Evolutionary conservation across 2,113 vertebrate species (phyloP).

Genomic region (Equus przewalskii): DNA sequence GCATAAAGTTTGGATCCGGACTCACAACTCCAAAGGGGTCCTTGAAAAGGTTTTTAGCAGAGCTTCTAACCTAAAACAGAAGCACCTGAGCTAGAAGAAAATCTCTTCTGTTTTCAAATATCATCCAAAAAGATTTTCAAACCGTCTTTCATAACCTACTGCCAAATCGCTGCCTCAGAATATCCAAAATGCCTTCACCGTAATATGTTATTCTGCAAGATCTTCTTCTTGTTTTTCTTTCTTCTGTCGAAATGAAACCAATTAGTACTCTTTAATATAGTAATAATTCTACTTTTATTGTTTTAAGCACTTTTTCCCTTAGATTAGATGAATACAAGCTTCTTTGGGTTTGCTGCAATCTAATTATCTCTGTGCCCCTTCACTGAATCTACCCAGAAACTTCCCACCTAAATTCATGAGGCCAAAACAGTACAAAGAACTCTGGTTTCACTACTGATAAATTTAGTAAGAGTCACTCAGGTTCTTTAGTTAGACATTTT

Average conservation of each 20-base stretch:
- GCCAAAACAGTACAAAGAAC: not conserved
- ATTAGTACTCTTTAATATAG: not conserved
- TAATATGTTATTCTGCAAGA: not conserved
- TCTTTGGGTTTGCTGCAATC: not conserved
- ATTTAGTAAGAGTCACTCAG: not conserved
- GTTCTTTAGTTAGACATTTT: not conserved
- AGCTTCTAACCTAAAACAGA: slow-evolving; percentile 48
- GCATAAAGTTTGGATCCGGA: slow-evolving; percentile 47
- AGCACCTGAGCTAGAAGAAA: slow-evolving; percentile 43
- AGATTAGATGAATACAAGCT: not conserved
- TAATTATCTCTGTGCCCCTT: slow-evolving; percentile 16
- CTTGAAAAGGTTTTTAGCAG: slow-evolving; percentile 41
- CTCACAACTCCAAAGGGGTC: slow-evolving; percentile 14
- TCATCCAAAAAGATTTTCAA: slow-evolving; percentile 37
- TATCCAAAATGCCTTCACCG: not conserved
- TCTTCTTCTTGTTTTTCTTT: slow-evolving; percentile 34
- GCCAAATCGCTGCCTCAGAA: not conserved
- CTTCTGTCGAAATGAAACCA: not conserved
- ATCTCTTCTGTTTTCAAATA: slow-evolving; percentile 65
- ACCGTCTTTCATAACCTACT: slow-evolving; percentile 15
- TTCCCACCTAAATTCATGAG: not conserved
- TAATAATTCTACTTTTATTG: slow-evolving; percentile 32
- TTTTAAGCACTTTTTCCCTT: slow-evolving; percentile 25
- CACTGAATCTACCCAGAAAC: not conserved
- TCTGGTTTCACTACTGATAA: not conserved